A percentile compares a stretch with the other conserved stretches of the same genome.
Evolutionary conservation across 1,140 invertebrate genomes (phyloP).

Genomic region (Carposina sasakii): DNA sequence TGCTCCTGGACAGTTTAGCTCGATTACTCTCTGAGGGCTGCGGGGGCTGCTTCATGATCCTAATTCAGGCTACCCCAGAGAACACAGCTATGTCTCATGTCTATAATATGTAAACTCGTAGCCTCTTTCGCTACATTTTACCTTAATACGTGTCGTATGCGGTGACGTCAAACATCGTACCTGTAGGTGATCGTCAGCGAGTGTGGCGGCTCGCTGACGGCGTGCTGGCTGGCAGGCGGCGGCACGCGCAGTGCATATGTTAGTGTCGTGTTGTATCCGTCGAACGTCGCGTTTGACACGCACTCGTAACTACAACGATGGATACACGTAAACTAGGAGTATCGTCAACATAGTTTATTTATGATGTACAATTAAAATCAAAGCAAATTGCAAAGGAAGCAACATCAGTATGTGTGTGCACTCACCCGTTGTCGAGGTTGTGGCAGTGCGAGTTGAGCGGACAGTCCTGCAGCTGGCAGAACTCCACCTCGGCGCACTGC

Average conservation of each 20-base stretch:
- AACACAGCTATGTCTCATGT: too few species aligned
- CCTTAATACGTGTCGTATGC: neutral
- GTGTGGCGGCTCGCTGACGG: constrained; percentile 35
- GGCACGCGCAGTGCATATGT: constrained; percentile 68
- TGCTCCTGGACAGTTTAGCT: constrained; percentile 71
- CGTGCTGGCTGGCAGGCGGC: constrained; percentile 32
- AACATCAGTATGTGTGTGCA: too few species aligned
- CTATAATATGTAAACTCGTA: too few species aligned
- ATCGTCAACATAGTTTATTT: too few species aligned
- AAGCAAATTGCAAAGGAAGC: too few species aligned
- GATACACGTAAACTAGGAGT: neutral
- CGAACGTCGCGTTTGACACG: constrained; percentile 89
- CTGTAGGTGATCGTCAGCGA: constrained; percentile 58
- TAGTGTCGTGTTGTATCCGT: constrained; percentile 78
- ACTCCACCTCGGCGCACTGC: constrained; percentile 92
- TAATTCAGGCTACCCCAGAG: too few species aligned
- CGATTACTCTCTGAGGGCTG: neutral
- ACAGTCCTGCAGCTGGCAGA: constrained; percentile 90
- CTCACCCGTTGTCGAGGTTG: constrained; percentile 87
- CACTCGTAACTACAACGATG: constrained; percentile 83
- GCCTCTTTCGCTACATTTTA: too few species aligned
- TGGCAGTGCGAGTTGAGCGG: constrained; percentile 86
- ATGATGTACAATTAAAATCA: too few species aligned
- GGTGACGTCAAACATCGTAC: constrained; percentile 19
- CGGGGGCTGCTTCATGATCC: too few species aligned